Conservation (phyloP, 2,888 invertebrate genomes). For the Lapara coniferarum region DNA sequence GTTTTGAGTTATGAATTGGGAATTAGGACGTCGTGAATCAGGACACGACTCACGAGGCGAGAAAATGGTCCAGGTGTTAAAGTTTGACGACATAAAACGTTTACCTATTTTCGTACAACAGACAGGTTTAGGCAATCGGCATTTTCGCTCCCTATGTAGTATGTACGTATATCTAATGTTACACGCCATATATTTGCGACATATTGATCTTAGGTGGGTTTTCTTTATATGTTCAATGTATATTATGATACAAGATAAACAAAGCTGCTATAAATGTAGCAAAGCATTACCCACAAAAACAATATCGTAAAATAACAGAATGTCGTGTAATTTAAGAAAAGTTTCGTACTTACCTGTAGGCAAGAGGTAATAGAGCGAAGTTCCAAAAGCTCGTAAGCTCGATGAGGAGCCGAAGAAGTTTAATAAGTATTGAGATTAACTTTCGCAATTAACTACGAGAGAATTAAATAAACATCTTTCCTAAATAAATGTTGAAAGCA, state of each 20-base stretch:
- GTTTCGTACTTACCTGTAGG: conserved; percentile 37
- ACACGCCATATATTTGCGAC: neutral
- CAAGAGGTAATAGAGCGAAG: conserved; percentile 39
- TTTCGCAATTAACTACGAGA: conserved; percentile 30
- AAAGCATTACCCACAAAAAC: conserved; percentile 15
- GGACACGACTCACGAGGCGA: conserved; percentile 44
- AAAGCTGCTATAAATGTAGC: neutral
- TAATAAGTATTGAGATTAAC: conserved; percentile 35
- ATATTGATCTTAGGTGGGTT: neutral
- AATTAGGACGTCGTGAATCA: conserved; percentile 44
- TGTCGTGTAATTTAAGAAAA: conserved; percentile 39
- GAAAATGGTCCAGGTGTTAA: conserved; percentile 52
- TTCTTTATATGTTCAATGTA: neutral
- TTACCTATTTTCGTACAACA: conserved; percentile 50
- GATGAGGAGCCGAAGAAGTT: conserved; percentile 33
- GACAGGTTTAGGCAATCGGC: conserved; percentile 40
- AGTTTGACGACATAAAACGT: conserved; percentile 63
- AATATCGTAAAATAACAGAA: conserved; percentile 40
- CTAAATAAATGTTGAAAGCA: conserved; percentile 15
- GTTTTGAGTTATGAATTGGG: conserved; percentile 43
- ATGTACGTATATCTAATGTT: neutral
- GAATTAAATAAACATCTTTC: conserved; percentile 25
- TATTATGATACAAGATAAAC: neutral
- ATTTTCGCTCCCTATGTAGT: conserved; percentile 41
- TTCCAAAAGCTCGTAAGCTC: conserved; percentile 44